Conservation (phyloP, 2,113 vertebrate genomes). For the Sinocyclocheilus rhinocerous region DNA sequence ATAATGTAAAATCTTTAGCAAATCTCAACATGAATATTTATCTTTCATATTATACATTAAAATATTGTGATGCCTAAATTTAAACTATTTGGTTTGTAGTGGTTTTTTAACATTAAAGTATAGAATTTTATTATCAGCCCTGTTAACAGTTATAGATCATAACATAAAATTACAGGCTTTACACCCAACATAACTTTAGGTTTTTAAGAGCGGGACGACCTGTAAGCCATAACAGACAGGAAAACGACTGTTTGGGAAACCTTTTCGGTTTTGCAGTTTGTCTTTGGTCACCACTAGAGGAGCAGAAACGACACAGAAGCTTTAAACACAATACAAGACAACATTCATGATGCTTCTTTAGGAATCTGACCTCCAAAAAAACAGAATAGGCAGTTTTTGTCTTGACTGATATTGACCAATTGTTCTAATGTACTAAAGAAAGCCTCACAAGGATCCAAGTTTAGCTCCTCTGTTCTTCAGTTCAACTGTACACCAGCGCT, state of each 20-base stretch:
- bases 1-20: too few relatives aligned
- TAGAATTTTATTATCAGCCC: too few relatives aligned
- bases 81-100: too few relatives aligned
- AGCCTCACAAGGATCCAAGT: conserved; percentile 37
- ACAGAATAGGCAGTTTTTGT: conserved; percentile 2
- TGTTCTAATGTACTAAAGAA: conserved; percentile 18
- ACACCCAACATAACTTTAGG: too few relatives aligned
- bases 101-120: too few relatives aligned
- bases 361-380: conserved; percentile 1
- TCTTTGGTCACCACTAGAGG: not conserved
- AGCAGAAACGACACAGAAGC: not conserved
- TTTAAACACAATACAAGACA: not conserved
- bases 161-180: too few relatives aligned
- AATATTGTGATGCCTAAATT: too few relatives aligned
- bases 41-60: too few relatives aligned
- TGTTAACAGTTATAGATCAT: too few relatives aligned
- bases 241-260: not conserved
- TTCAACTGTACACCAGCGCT: conserved; percentile 23
- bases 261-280: not conserved
- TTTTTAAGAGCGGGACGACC: not conserved
- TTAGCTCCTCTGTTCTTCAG: conserved; percentile 31
- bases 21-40: too few relatives aligned
- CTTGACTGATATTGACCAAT: not conserved
- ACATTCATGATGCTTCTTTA: conserved; percentile 10
- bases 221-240: not conserved